A percentile compares a stretch with the other conserved stretches of the same genome.
phyloP scores from a whole-genome alignment of 1,140 invertebrate species.

The Pogonomyrmex barbatus region DNA sequence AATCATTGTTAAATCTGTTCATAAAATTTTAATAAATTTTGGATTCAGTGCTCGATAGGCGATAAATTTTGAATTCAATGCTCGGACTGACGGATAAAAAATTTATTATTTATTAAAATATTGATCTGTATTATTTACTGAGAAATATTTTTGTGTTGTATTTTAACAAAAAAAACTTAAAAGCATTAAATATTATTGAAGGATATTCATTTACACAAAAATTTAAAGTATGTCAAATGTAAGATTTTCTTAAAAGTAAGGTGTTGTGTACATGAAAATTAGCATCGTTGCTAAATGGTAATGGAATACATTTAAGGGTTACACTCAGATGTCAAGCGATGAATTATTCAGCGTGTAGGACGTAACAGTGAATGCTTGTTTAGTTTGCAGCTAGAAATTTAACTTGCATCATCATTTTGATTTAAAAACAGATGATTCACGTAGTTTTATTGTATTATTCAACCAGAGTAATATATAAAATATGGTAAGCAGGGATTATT shows the following conservation, averaged over 20 bases:
- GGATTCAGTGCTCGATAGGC: not conserved
- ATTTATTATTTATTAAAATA: not conserved
- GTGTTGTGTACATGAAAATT: conserved; percentile 20
- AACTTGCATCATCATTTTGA: conserved; percentile 28
- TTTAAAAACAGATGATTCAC: conserved; percentile 32
- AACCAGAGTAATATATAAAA: not conserved
- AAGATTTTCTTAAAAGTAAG: not conserved
- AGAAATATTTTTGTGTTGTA: not conserved
- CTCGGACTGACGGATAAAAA: not conserved
- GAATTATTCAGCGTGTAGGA: conserved; percentile 46
- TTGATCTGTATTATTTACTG: not conserved
- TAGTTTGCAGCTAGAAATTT: conserved; percentile 12
- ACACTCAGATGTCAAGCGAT: conserved; percentile 20
- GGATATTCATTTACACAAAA: not conserved
- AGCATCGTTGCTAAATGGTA: conserved; percentile 42
- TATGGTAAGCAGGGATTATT: conserved; percentile 11
- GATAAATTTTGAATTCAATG: conserved; percentile 1
- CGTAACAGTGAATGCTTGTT: conserved; percentile 45
- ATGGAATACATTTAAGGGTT: conserved; percentile 33
- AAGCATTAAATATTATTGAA: not conserved
- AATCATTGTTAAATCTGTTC: conserved; percentile 25
- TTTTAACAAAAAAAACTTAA: not conserved
- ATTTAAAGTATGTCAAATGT: not conserved
- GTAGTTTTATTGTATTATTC: not conserved
- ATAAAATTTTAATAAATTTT: conserved; percentile 40